phyloP scores from a whole-genome alignment of 2,113 vertebrate genomes.

The Zingel zingel region DNA sequence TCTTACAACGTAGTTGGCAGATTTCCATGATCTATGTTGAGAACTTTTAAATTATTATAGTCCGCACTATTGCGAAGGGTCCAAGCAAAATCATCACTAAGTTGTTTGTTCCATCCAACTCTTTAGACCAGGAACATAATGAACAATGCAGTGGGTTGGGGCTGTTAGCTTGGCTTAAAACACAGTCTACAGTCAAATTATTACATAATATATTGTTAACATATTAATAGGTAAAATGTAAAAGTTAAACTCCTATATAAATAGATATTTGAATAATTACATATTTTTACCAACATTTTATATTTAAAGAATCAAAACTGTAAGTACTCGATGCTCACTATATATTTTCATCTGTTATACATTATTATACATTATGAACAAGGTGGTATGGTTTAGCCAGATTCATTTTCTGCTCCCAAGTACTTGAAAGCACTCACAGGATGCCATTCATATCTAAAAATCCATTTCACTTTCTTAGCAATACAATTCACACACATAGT shows the following conservation, averaged over 20 bases:
- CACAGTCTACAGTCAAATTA: background rate
- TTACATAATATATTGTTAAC: background rate
- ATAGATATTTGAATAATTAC: too few species aligned
- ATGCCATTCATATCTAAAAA: background rate
- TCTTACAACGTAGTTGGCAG: background rate
- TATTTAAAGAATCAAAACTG: too few species aligned
- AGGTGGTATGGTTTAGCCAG: background rate
- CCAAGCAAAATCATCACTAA: background rate
- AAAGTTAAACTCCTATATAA: too few species aligned
- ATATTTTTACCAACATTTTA: too few species aligned
- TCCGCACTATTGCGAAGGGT: too few species aligned
- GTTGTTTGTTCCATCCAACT: background rate
- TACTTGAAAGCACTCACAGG: background rate
- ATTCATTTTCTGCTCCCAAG: background rate
- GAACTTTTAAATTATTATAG: background rate
- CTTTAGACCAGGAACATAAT: background rate
- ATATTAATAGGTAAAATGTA: background rate
- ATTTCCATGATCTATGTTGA: background rate
- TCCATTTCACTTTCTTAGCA: background rate
- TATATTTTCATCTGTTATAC: background rate
- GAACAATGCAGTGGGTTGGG: background rate
- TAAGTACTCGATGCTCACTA: too few species aligned
- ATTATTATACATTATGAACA: background rate
- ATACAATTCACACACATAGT: too few species aligned
- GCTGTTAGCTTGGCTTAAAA: background rate